Conservation (phyloP, 2,888 invertebrate genomes). For the Platycnemis pennipes region DNA sequence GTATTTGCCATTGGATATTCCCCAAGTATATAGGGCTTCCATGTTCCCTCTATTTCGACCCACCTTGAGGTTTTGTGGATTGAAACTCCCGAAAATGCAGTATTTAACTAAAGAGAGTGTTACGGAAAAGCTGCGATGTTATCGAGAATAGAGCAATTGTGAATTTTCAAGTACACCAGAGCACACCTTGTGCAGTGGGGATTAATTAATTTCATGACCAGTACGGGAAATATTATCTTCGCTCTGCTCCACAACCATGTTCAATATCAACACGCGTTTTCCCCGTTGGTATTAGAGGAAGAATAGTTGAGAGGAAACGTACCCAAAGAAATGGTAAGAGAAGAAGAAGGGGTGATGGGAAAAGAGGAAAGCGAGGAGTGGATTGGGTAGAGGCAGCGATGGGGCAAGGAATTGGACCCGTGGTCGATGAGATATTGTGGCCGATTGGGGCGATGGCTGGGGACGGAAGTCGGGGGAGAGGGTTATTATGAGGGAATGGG, state of each 20-base stretch:
- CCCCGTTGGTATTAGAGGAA: neutral
- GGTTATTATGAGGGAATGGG: neutral
- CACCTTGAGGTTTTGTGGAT: too few species aligned
- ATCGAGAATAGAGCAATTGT: too few species aligned
- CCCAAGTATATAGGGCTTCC: too few species aligned
- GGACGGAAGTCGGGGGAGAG: neutral
- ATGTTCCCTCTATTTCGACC: too few species aligned
- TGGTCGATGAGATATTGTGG: slow-evolving; percentile 21
- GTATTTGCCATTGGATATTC: too few species aligned
- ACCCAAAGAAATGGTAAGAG: neutral
- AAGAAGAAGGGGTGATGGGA: neutral
- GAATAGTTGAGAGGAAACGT: neutral
- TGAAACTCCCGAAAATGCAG: too few species aligned
- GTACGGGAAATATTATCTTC: neutral
- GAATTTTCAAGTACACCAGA: too few species aligned
- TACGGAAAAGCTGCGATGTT: too few species aligned
- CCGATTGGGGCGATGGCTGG: neutral
- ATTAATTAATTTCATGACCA: too few species aligned
- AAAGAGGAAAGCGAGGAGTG: neutral
- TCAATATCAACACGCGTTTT: neutral
- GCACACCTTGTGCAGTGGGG: too few species aligned
- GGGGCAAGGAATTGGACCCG: slow-evolving; percentile 22
- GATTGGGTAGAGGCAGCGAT: too few species aligned
- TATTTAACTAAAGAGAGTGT: too few species aligned
- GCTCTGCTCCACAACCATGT: neutral